phyloP scores from a whole-genome alignment of 2,113 vertebrate genomes.

The Aleadryas rufinucha region DNA sequence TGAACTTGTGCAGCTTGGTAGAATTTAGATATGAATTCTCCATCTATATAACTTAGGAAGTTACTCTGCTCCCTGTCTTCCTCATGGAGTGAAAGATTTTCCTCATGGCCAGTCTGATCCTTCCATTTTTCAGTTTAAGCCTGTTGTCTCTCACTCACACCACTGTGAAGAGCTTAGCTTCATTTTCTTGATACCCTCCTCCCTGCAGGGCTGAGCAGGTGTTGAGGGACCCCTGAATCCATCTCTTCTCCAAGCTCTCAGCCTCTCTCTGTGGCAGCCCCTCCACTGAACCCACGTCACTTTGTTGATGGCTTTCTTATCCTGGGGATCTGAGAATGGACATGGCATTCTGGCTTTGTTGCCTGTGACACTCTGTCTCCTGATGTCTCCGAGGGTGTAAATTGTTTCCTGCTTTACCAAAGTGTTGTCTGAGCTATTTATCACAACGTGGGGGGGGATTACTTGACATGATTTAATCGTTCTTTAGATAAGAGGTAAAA shows the following conservation, averaged over 20 bases:
- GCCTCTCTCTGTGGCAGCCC: rapidly evolving
- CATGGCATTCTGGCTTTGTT: rapidly evolving
- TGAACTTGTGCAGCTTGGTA: background rate
- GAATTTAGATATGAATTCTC: background rate
- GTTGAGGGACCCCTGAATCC: background rate
- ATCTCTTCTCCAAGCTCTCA: background rate
- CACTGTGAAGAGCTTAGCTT: no score
- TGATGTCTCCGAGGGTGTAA: rapidly evolving
- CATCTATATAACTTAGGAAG: background rate
- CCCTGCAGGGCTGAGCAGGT: background rate
- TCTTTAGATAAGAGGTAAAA: background rate
- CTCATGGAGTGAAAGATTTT: background rate
- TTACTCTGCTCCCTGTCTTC: background rate
- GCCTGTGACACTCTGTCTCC: background rate
- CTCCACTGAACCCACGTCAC: background rate
- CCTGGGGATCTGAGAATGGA: background rate
- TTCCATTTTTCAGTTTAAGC: background rate
- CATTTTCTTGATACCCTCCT: background rate
- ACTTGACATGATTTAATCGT: background rate
- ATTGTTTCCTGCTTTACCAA: background rate
- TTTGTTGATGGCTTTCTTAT: background rate
- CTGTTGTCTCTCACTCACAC: background rate
- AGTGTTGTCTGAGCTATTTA: background rate
- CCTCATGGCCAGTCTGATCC: no score
- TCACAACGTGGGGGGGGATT: background rate